Conservation (phyloP, 1,140 invertebrate species). For the Zaprionus africanus region DNA sequence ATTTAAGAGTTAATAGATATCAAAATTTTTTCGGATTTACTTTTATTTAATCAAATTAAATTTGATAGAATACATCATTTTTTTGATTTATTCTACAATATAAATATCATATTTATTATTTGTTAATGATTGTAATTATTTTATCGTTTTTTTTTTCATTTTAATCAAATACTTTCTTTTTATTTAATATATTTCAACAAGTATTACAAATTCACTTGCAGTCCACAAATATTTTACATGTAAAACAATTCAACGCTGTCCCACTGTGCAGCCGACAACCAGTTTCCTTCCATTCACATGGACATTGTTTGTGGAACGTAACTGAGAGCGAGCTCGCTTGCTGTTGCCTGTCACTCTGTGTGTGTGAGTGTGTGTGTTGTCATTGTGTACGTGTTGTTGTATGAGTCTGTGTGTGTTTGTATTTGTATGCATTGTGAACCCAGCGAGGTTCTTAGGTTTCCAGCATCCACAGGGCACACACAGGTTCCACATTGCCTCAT, state of each 20-base stretch:
- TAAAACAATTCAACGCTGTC: background rate
- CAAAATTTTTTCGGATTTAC: background rate
- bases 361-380: background rate
- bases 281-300: slow-evolving; percentile 81
- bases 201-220: background rate
- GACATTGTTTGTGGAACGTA: slow-evolving; percentile 78
- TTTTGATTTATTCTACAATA: background rate
- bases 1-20: background rate
- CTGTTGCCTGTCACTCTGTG: slow-evolving; percentile 2
- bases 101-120: background rate
- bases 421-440: slow-evolving; percentile 7
- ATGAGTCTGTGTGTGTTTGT: background rate
- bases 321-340: slow-evolving; percentile 40
- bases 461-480: slow-evolving; percentile 44
- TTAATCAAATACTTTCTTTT: background rate
- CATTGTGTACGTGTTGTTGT: slow-evolving; percentile 3
- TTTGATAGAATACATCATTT: background rate
- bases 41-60: background rate
- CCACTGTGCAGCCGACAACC: slow-evolving; percentile 57
- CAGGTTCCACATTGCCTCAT: background rate
- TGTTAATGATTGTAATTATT: background rate
- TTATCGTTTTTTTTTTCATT: background rate
- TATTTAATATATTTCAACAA: no score
- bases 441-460: slow-evolving; percentile 20
- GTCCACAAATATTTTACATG: background rate